Conservation (phyloP, 2,888 invertebrate species). For the Nemotelus nigrinus region DNA sequence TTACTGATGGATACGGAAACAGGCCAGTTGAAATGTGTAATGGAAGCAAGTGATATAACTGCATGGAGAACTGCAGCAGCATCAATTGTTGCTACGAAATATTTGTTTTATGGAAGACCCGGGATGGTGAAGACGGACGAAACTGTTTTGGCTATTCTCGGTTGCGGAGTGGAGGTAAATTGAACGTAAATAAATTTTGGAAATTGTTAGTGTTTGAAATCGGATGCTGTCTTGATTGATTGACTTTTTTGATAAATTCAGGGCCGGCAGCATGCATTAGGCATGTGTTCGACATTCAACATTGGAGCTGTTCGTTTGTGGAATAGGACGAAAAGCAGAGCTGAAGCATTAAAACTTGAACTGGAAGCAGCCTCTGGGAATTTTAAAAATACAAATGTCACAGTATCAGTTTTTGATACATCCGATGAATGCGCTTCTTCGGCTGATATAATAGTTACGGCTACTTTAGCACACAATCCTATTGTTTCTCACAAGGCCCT, state of each 20-base stretch:
- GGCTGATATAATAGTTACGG: slow-evolving; percentile 73
- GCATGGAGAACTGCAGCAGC: slow-evolving; percentile 71
- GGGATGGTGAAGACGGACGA: not conserved
- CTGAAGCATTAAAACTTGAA: slow-evolving; percentile 59
- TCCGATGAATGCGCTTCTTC: slow-evolving; percentile 66
- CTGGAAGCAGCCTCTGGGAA: slow-evolving; percentile 54
- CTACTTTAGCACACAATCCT: slow-evolving; percentile 67
- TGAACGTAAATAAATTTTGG: not conserved
- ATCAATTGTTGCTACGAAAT: slow-evolving; percentile 68
- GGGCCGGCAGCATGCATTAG: slow-evolving; percentile 66
- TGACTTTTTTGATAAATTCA: slow-evolving; percentile 19
- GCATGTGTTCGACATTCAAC: slow-evolving; percentile 66
- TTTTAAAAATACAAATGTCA: slow-evolving; percentile 51
- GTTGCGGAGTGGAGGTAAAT: slow-evolving; percentile 67
- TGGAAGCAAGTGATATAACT: slow-evolving; percentile 68
- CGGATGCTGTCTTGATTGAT: not conserved
- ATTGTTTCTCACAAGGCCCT: slow-evolving; percentile 67
- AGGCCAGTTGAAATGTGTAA: slow-evolving; percentile 64
- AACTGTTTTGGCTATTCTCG: slow-evolving; percentile 65
- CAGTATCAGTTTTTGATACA: slow-evolving; percentile 55
- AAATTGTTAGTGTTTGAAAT: not conserved
- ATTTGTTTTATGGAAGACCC: slow-evolving; percentile 61
- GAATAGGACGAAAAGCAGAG: slow-evolving; percentile 66
- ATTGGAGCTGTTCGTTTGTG: slow-evolving; percentile 68
- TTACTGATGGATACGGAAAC: slow-evolving; percentile 64